Conservation (phyloP, 2,888 invertebrate genomes). For the Linnaemya tessellans region DNA sequence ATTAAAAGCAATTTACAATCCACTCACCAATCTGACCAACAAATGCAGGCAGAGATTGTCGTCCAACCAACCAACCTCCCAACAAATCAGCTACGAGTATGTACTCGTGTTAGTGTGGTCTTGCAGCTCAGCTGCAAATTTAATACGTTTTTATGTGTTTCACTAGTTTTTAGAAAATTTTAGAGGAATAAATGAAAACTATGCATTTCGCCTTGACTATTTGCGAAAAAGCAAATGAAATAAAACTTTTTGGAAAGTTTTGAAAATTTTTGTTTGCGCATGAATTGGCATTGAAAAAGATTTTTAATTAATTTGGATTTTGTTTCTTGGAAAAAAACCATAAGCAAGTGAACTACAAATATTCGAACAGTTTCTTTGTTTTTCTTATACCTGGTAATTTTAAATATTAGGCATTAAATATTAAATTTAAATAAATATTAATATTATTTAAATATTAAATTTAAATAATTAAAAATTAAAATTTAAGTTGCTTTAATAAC, state of each 20-base stretch:
- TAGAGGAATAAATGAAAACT: neutral
- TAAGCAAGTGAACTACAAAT: neutral
- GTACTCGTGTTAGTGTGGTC: slow-evolving; percentile 24
- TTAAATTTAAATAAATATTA: too few species aligned
- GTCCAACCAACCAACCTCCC: neutral
- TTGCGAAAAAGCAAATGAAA: neutral
- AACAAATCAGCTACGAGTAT: neutral
- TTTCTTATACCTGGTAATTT: too few species aligned
- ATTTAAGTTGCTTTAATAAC: too few species aligned
- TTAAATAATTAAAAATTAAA: too few species aligned
- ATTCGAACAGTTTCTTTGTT: too few species aligned
- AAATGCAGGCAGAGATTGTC: slow-evolving; percentile 12
- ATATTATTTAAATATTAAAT: too few species aligned
- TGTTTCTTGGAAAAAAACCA: neutral
- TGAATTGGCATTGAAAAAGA: neutral
- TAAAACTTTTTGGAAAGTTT: slow-evolving; percentile 1
- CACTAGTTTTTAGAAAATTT: neutral
- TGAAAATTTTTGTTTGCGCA: neutral
- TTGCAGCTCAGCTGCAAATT: slow-evolving; percentile 10
- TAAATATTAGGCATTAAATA: too few species aligned
- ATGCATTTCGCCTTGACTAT: slow-evolving; percentile 17
- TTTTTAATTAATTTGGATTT: neutral
- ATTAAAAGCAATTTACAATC: slow-evolving; percentile 17
- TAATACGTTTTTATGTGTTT: slow-evolving; percentile 1
- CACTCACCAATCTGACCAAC: neutral